Percentiles rank a stretch among this genome's conserved stretches.
These are phyloP conservation scores for Scaptomyza flava DNA, from an alignment of 2,888 invertebrate genomes.

Conservation along the genomic window DNA sequence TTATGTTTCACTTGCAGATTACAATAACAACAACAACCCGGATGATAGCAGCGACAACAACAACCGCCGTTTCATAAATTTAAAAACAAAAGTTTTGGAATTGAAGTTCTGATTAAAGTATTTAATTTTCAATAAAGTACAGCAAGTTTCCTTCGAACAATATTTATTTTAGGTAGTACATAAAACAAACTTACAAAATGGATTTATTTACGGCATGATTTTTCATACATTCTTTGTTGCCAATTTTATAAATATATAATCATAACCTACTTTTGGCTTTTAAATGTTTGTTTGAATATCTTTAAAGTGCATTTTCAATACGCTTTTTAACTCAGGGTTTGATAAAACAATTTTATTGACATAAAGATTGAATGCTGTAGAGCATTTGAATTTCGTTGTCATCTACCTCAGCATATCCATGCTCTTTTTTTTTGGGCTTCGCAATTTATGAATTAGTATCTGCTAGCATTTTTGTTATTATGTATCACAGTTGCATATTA, in stretches of 20 bases:
- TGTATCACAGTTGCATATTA: slow-evolving; percentile 34
- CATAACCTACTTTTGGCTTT: too few relatives aligned
- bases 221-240: too few relatives aligned
- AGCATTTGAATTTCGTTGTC: not conserved
- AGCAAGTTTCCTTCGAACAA: too few relatives aligned
- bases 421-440: too few relatives aligned
- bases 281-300: too few relatives aligned
- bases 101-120: not conserved
- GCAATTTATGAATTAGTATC: slow-evolving; percentile 28
- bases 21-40: slow-evolving; percentile 9
- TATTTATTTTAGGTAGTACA: too few relatives aligned
- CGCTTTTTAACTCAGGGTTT: too few relatives aligned
- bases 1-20: slow-evolving; percentile 12
- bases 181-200: too few relatives aligned
- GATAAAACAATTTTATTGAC: not conserved
- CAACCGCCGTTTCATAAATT: not conserved
- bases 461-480: slow-evolving; percentile 13
- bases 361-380: not conserved
- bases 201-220: too few relatives aligned
- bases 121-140: too few relatives aligned
- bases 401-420: not conserved
- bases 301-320: too few relatives aligned
- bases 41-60: not conserved
- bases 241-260: too few relatives aligned
- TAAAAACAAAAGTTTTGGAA: not conserved